Evolutionary conservation across 2,888 invertebrate species (phyloP).

Genomic region (Xestia rhomboidea): DNA sequence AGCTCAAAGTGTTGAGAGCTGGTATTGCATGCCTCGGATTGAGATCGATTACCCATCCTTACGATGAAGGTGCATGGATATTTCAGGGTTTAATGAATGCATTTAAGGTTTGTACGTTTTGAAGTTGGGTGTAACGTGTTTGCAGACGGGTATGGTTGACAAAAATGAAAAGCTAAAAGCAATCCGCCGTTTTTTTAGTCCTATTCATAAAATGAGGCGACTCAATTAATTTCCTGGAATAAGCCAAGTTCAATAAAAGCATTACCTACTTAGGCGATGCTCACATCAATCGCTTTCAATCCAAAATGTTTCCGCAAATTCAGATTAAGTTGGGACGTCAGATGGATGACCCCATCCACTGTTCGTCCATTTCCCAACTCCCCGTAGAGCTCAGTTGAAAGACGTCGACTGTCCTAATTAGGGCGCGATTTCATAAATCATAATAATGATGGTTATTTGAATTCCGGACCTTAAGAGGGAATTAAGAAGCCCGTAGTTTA

Average conservation of each 20-base stretch:
- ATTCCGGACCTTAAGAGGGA: conserved; percentile 67
- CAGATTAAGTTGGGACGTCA: conserved; percentile 65
- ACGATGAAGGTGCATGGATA: conserved; percentile 54
- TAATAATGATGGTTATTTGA: conserved; percentile 77
- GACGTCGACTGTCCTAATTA: conserved; percentile 82
- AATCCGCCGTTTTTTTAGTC: background rate
- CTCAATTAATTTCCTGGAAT: conserved; percentile 11
- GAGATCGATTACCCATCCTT: conserved; percentile 61
- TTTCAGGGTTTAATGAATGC: conserved; percentile 55
- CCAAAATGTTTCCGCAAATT: conserved; percentile 63
- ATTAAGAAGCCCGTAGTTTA: conserved; percentile 52
- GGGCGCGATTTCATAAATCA: conserved; percentile 80
- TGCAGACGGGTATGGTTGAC: background rate
- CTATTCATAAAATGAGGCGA: no score
- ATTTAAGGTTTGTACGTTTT: conserved; percentile 34
- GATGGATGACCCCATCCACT: conserved; percentile 70
- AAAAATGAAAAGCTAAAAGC: background rate
- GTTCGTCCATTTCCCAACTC: conserved; percentile 74
- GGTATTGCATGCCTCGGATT: conserved; percentile 45
- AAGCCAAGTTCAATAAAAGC: conserved; percentile 19
- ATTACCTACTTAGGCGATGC: background rate
- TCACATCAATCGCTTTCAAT: conserved; percentile 53
- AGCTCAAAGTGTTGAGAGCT: conserved; percentile 48
- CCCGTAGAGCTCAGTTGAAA: conserved; percentile 74
- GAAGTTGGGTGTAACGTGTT: background rate